phyloP scores from a whole-genome alignment of 2,113 vertebrate species.

The Myotis davidii region DNA sequence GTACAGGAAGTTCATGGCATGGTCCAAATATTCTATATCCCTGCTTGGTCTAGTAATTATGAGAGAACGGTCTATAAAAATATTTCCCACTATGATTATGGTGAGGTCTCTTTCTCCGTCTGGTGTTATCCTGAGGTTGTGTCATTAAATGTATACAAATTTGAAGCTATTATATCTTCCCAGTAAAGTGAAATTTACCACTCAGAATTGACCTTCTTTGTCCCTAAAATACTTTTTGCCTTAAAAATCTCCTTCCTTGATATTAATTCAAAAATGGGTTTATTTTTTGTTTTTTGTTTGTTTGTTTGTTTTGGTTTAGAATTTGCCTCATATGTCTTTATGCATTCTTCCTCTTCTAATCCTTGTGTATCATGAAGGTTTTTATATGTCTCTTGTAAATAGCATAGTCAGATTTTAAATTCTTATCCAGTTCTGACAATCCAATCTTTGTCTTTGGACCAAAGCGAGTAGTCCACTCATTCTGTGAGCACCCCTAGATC shows the following conservation, averaged over 20 bases:
- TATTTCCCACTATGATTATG: slow-evolving; percentile 37
- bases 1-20: background rate
- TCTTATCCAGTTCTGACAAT: background rate
- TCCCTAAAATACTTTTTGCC: slow-evolving; percentile 8
- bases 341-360: background rate
- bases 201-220: slow-evolving; percentile 21
- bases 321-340: background rate
- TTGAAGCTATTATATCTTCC: slow-evolving; percentile 51
- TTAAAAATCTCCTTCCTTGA: background rate
- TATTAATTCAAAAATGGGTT: background rate
- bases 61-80: slow-evolving; percentile 52
- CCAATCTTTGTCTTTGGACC: background rate
- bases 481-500: background rate
- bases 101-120: background rate
- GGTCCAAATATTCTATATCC: background rate
- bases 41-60: slow-evolving; percentile 26
- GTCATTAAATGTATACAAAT: slow-evolving; percentile 30
- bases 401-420: background rate
- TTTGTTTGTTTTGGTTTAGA: background rate
- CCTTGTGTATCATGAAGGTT: background rate
- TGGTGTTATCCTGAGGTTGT: background rate
- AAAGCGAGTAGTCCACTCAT: background rate
- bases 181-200: slow-evolving; percentile 35
- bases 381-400: background rate
- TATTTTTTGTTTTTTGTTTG: too few relatives aligned